Conservation (phyloP, 2,797 vertebrate species). For the Clarias pachynema region DNA sequence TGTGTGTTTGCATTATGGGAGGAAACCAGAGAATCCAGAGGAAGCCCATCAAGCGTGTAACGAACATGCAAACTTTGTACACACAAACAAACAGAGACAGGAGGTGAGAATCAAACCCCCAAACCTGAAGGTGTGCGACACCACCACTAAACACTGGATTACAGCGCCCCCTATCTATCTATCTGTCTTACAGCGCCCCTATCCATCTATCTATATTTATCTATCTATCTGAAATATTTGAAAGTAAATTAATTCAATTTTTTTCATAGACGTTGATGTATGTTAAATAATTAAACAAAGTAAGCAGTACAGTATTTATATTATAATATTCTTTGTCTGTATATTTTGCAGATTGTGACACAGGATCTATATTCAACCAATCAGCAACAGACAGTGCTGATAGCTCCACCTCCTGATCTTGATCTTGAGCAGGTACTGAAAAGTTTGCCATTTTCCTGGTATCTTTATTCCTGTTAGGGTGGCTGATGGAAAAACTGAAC, state of each 20-base stretch:
- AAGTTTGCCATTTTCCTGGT: neutral
- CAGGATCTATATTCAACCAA: neutral
- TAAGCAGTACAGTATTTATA: neutral
- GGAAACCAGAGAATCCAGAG: too few species aligned
- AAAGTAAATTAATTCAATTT: neutral
- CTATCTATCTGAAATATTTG: neutral
- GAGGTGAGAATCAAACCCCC: too few species aligned
- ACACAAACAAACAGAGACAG: too few species aligned
- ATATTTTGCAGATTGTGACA: neutral
- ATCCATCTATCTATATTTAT: too few species aligned
- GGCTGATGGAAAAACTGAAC: neutral
- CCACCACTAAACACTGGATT: too few species aligned
- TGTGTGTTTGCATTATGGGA: too few species aligned
- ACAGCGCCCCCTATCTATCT: too few species aligned
- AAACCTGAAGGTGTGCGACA: too few species aligned
- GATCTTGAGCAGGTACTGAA: neutral
- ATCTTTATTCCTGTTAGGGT: neutral
- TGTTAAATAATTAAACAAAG: neutral
- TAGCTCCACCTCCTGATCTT: neutral
- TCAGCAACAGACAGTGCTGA: neutral
- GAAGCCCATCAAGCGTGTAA: too few species aligned
- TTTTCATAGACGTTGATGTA: neutral
- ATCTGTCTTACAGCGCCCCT: too few species aligned
- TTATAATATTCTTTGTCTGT: neutral
- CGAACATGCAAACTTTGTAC: too few species aligned